Base-by-base conservation (phyloP, 2,113 vertebrate species). In the Glaucomys volans region DNA sequence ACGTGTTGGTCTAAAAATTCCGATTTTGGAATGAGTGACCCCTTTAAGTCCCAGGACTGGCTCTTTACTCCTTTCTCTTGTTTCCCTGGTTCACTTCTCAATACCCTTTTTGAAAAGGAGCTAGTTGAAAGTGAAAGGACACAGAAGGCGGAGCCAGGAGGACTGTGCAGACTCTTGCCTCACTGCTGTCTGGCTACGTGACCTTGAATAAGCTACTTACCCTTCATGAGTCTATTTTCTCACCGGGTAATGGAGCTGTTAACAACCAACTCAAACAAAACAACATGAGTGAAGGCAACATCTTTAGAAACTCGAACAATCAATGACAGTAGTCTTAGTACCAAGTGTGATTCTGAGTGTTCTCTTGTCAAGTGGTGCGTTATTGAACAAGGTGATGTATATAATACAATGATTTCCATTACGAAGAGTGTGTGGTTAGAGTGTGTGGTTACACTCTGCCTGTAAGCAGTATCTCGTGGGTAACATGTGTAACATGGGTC, bases 221-320 rank as follows among this genome's bases (percentile, higher is more conserved):
- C 9, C 1, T 66, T 22, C 7, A 1, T 8, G 7, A 67, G 28
- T n/a, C 26, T 82, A 0, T 67, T 88, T 79, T 81, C 8, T 91
- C 47, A 11, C 13, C 74, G 8, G 35, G 54, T 37, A 86, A 77
- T 22, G 18, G 24, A 59, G 62, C 59, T 40, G 59, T n/a, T n/a
- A 66, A 54, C 4, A 52, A 13, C 9, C 50, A 75, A 67, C 7
- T 83, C 37, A 86, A 93, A 32, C 26, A 87, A 82, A 91, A 79
- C 22, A 72, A 4, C 32, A 5, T 7, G 32, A 90, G 8, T 30
- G 9, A 90, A 59, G 37, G 86, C 67, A 88, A 32, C 22, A 42
- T 76, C 32, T 87, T 90, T n/a, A 79, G 64, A 95, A 90, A 94
- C 12, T 32, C 59, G 40, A 92, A 59, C 24, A 72, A 83, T 77